Base-by-base conservation (phyloP, 2,888 invertebrate species). In the Psylliodes chrysocephalus region DNA sequence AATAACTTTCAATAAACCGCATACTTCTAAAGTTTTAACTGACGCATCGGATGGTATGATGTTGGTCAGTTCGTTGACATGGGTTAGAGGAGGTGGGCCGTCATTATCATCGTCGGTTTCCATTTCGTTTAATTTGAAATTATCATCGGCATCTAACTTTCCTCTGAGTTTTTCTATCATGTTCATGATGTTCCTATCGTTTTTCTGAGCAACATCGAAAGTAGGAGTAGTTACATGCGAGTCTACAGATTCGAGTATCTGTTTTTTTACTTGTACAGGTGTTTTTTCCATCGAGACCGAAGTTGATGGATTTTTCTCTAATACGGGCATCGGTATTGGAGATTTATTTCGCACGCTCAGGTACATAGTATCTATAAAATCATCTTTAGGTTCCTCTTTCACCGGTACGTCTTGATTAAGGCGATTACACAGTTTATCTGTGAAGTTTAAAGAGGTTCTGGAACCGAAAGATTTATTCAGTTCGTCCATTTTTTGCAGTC, bases 401-500 rank as follows among this genome's bases (percentile, higher is more conserved):
- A 75, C 51, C 14, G 35, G 60, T 4, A 73, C 53, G 18, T 74
- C 74, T 28, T 67, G 71, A 25, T 66, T 72, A 44, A 78, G 61
- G 35, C 77, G 68, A 52, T 69, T 73, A 44, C 78, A 77, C 8
- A 79, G 68, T 60, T 77, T 74, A 28, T 79, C 77, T 6, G 77
- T 71, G 56, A 79, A 79, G 62, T 78, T 77, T 22, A 77, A 66
- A 1, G 76, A 75, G 1, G 74, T 69, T 46, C 82, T 74, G 14
- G 73, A 74, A 40, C 76, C 76, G 14, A 81, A 73, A 1, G 73
- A 74, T 68, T 78, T 75, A 60, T 77, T 79, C 4, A 86, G 79
- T 68, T 85, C 85, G 40, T 84, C 82, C 86, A 86, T 86, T 63
- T 81, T 84, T 57, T 82, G 81, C 49, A 84, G 78, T 0, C 85